Percentiles rank a stretch among this genome's conserved stretches.
Conservation (phyloP, 2,113 vertebrate species). For the Boleophthalmus pectinirostris region DNA sequence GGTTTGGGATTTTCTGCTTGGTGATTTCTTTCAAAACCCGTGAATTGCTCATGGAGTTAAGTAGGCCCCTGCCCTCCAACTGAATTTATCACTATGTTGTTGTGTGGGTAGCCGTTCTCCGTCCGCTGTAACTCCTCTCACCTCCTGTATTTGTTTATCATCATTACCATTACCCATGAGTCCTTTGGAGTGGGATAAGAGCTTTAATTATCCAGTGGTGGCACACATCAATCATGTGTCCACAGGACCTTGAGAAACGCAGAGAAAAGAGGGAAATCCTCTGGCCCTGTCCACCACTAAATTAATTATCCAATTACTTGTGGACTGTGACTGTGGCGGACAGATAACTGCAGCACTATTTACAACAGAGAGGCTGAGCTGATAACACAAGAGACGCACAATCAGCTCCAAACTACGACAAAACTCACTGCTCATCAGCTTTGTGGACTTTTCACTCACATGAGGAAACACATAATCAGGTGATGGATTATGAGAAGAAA, state of each 20-base stretch:
- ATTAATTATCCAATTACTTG: slow-evolving; percentile 81
- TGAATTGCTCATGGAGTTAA: too few species aligned
- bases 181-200: slow-evolving; percentile 4
- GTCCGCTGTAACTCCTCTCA: not conserved
- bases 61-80: too few species aligned
- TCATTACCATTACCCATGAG: slow-evolving; percentile 11
- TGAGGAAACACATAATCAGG: slow-evolving; percentile 21
- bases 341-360: slow-evolving; percentile 75
- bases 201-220: slow-evolving; percentile 54
- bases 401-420: slow-evolving; percentile 66
- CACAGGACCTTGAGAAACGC: slow-evolving; percentile 46
- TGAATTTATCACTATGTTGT: too few species aligned
- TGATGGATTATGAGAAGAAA: slow-evolving; percentile 29
- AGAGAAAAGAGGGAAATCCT: slow-evolving; percentile 63
- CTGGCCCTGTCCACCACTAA: slow-evolving; percentile 75
- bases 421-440: slow-evolving; percentile 51
- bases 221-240: slow-evolving; percentile 71
- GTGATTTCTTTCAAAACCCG: too few species aligned
- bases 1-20: too few species aligned
- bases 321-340: slow-evolving; percentile 70
- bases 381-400: slow-evolving; percentile 70
- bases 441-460: slow-evolving; percentile 28
- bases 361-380: slow-evolving; percentile 67
- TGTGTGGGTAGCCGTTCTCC: too few species aligned
- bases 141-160: slow-evolving; percentile 14